These are phyloP conservation scores for Arion vulgaris DNA, from an alignment of 1,140 invertebrate species.

Conservation along the genomic window DNA sequence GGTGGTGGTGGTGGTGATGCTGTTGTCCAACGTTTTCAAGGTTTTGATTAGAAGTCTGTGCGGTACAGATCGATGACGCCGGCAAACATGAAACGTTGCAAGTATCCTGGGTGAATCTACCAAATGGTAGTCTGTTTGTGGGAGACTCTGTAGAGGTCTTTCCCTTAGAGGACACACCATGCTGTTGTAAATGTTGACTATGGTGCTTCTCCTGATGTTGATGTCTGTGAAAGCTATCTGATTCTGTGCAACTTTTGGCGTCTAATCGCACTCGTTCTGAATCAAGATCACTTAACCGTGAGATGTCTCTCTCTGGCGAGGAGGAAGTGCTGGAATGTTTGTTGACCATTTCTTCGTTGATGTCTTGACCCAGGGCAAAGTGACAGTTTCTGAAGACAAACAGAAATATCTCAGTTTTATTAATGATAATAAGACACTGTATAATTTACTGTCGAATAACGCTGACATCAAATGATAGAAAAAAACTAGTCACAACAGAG, in stretches of 20 bases:
- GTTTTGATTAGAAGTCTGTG: background rate
- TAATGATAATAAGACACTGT: background rate
- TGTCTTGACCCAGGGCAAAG: constrained; percentile 49
- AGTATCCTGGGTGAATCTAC: background rate
- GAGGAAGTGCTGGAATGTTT: constrained; percentile 9
- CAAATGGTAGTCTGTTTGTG: background rate
- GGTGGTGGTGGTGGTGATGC: background rate
- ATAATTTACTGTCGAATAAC: background rate
- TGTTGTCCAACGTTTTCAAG: background rate
- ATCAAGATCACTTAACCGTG: background rate
- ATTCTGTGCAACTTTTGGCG: background rate
- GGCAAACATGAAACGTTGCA: background rate
- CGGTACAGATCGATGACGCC: background rate
- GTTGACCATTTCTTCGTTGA: constrained; percentile 42
- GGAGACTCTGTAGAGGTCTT: background rate
- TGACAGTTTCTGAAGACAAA: constrained; percentile 54
- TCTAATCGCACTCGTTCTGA: background rate
- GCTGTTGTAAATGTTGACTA: background rate
- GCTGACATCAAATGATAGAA: background rate
- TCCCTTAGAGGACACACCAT: background rate
- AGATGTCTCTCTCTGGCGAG: constrained; percentile 10
- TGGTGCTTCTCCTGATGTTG: background rate
- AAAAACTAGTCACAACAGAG: background rate
- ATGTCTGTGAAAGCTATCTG: background rate
- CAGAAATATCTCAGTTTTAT: constrained; percentile 2